Evolutionary conservation across 2,888 invertebrate species (phyloP).

Genomic region (Danaus chrysippus): DNA sequence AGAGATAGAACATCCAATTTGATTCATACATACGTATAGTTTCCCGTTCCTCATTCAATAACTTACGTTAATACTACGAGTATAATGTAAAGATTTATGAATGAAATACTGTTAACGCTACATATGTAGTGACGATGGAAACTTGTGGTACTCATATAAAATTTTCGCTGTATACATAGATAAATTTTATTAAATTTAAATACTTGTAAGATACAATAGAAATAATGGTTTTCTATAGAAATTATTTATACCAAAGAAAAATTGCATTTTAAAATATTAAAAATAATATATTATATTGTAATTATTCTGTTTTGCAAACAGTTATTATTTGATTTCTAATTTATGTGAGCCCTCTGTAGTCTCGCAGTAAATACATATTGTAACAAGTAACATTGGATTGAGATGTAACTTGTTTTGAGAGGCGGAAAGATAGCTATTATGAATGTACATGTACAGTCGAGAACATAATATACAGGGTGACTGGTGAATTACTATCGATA

Average conservation of each 20-base stretch:
- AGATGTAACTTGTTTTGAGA: constrained; percentile 34
- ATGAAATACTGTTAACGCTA: no score
- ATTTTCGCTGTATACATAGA: no score
- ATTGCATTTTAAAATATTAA: neutral
- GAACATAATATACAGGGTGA: constrained; percentile 6
- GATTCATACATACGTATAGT: no score
- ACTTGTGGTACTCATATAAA: no score
- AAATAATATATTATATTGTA: neutral
- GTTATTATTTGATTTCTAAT: neutral
- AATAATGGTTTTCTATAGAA: neutral
- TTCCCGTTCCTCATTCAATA: no score
- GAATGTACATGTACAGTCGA: constrained; percentile 21
- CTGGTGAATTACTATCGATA: no score
- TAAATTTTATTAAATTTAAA: no score
- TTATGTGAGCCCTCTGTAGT: neutral
- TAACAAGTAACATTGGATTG: constrained; percentile 21
- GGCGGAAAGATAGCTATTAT: constrained; percentile 32
- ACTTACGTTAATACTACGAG: no score
- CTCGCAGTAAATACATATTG: constrained; percentile 6
- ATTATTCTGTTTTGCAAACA: neutral
- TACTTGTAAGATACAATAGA: no score
- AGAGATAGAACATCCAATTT: no score
- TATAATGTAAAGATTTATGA: no score
- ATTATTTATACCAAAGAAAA: neutral
- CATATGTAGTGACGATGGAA: no score